Conservation (phyloP, 2,888 invertebrate genomes). For the Pilophorus perplexus region DNA sequence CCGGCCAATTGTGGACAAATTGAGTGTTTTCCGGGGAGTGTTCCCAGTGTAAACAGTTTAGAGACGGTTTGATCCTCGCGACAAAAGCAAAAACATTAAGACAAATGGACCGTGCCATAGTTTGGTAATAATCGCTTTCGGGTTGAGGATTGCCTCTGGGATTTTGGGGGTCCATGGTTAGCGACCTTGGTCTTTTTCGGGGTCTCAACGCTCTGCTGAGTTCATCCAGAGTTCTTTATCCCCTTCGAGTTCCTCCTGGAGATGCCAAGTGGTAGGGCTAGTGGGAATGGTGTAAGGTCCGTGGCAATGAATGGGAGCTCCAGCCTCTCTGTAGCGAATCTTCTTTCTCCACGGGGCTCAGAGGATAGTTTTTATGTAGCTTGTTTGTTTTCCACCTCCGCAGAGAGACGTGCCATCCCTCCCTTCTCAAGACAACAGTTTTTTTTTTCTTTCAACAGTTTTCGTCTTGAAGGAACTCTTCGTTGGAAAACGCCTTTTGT, state of each 20-base stretch:
- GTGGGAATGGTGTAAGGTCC: background rate
- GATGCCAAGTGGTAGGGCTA: background rate
- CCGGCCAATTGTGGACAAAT: too few species aligned
- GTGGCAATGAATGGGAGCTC: slow-evolving; percentile 19
- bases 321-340: slow-evolving; percentile 39
- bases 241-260: background rate
- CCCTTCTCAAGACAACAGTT: background rate
- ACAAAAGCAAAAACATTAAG: background rate
- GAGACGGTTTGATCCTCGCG: too few species aligned
- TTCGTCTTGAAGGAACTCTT: background rate
- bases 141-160: background rate
- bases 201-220: slow-evolving; percentile 30
- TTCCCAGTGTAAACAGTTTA: too few species aligned
- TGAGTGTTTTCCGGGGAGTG: too few species aligned
- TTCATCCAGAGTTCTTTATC: slow-evolving; percentile 11
- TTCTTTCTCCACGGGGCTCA: slow-evolving; percentile 39
- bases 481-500: slow-evolving; percentile 28
- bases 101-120: slow-evolving; percentile 23
- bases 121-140: slow-evolving; percentile 16
- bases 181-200: slow-evolving; percentile 15
- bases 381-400: slow-evolving; percentile 43
- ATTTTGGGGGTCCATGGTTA: background rate
- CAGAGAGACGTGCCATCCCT: slow-evolving; percentile 37
- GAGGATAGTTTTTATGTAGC: slow-evolving; percentile 22
- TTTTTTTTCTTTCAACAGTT: slow-evolving; percentile 11